These are phyloP conservation scores for Minunthozetes semirufus DNA, from an alignment of 2,888 invertebrate genomes.

Conservation along the genomic window DNA sequence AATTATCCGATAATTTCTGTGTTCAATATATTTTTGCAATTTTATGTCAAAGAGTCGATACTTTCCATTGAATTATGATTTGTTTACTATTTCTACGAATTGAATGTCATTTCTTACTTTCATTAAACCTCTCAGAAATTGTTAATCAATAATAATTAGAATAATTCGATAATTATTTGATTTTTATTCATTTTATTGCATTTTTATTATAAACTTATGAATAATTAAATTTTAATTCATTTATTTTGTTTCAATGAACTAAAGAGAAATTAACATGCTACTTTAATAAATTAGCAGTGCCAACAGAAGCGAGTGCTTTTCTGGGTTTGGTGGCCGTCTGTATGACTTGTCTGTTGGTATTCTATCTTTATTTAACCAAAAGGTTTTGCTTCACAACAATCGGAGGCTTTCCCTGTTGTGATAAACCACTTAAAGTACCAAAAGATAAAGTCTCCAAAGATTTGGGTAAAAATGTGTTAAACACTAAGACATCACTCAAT, in stretches of 20 bases:
- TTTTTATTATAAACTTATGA: too few species aligned
- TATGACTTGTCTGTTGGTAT: constrained; percentile 69
- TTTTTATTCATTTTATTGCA: too few species aligned
- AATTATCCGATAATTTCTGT: too few species aligned
- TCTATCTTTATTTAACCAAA: constrained; percentile 79
- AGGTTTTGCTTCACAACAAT: constrained; percentile 62
- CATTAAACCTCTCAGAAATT: too few species aligned
- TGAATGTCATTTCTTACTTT: too few species aligned
- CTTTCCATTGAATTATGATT: too few species aligned
- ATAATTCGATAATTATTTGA: too few species aligned
- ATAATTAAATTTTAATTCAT: too few species aligned
- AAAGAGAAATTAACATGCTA: background rate
- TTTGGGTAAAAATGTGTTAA: constrained; percentile 39
- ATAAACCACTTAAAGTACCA: constrained; percentile 51
- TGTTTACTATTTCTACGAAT: too few species aligned
- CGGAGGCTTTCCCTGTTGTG: constrained; percentile 59
- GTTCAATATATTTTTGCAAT: too few species aligned
- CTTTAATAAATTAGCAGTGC: constrained; percentile 50
- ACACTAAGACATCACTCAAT: background rate
- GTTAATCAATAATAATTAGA: too few species aligned
- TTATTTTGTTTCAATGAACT: background rate
- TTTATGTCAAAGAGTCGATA: too few species aligned
- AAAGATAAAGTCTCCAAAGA: constrained; percentile 41
- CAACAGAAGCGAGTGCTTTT: constrained; percentile 77
- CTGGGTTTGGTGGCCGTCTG: constrained; percentile 79